These are phyloP conservation scores for Caenorhabditis sp. DNA, from an alignment of 2,888 invertebrate genomes.

Conservation along the genomic window DNA sequence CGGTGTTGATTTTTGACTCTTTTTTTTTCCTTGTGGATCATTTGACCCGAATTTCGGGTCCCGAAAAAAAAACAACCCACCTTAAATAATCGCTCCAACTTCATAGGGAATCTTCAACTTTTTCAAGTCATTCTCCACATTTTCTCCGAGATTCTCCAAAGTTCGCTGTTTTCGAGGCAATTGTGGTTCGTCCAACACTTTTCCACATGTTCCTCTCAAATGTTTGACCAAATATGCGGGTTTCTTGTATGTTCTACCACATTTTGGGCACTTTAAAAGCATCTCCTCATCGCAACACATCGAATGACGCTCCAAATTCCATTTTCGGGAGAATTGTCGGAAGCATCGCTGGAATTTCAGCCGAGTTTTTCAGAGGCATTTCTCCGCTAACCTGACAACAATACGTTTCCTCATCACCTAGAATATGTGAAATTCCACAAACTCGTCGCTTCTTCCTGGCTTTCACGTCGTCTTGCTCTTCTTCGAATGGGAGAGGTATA, in stretches of 20 bases:
- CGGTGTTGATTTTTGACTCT: no score
- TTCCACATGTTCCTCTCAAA: neutral
- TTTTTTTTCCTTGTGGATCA: no score
- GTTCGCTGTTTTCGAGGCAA: no score
- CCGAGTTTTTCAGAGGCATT: no score
- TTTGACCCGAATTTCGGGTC: neutral
- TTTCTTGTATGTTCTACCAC: neutral
- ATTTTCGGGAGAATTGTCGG: constrained; percentile 38
- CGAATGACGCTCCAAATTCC: constrained; percentile 37
- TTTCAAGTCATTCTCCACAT: neutral
- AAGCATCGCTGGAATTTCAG: constrained; percentile 42
- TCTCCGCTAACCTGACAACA: constrained; percentile 20
- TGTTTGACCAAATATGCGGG: neutral
- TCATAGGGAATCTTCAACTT: neutral
- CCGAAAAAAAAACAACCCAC: neutral
- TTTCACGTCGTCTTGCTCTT: constrained; percentile 5
- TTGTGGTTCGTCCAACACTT: no score
- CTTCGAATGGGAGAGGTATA: constrained; percentile 23
- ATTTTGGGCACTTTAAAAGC: neutral
- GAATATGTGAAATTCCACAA: constrained; percentile 21
- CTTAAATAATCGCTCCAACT: neutral
- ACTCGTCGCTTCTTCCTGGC: constrained; percentile 8
- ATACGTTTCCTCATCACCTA: constrained; percentile 25
- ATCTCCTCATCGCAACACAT: neutral
- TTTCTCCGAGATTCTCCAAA: no score